phyloP scores from a whole-genome alignment of 2,113 vertebrate species.

The Phainopepla nitens region DNA sequence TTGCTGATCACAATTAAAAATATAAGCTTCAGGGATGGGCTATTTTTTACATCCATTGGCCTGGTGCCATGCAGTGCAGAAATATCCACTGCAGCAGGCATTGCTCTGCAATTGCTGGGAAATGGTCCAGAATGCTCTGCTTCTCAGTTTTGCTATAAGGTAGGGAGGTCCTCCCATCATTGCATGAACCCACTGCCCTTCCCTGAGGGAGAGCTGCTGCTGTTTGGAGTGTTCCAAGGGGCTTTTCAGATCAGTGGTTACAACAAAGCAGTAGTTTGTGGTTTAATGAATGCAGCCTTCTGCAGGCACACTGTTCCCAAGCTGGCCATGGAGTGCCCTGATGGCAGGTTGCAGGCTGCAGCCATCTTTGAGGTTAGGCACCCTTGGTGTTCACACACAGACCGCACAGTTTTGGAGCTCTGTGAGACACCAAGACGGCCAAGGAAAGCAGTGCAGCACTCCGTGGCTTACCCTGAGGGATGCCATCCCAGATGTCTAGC shows the following conservation, averaged over 20 bases:
- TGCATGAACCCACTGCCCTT: background rate
- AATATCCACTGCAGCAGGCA: background rate
- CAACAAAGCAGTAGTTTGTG: background rate
- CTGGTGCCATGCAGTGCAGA: background rate
- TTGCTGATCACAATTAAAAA: background rate
- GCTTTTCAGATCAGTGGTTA: background rate
- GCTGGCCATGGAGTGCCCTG: fast-evolving
- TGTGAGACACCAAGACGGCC: background rate
- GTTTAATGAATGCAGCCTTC: background rate
- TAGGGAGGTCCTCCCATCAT: background rate
- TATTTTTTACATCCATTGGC: background rate
- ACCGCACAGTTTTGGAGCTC: background rate
- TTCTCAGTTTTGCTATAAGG: background rate
- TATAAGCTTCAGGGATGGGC: background rate
- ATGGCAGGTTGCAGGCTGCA: background rate
- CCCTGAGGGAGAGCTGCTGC: background rate
- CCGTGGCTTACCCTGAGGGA: constrained; percentile 86
- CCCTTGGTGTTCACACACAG: background rate
- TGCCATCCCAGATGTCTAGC: constrained; percentile 97
- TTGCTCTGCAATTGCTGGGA: constrained; percentile 5
- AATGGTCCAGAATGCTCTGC: background rate
- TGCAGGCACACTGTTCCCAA: background rate
- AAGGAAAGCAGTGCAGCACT: background rate
- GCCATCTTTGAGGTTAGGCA: background rate
- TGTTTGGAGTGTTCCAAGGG: background rate